phyloP scores from a whole-genome alignment of 2,888 invertebrate genomes.

The Geotrupes spiniger region DNA sequence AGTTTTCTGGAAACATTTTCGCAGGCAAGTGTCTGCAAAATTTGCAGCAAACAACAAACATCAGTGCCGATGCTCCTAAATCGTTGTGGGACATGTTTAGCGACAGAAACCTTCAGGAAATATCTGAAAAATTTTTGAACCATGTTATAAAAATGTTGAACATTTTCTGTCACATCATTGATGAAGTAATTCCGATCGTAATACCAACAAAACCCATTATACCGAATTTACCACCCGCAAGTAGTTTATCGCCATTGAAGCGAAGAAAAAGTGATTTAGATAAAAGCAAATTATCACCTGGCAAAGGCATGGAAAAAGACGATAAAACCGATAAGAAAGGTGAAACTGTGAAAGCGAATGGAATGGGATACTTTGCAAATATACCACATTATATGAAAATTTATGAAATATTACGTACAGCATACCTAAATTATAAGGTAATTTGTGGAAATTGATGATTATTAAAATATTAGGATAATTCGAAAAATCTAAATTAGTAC shows the following conservation, averaged over 20 bases:
- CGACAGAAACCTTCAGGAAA: slow-evolving; percentile 50
- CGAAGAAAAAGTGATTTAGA: slow-evolving; percentile 46
- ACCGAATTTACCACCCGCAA: slow-evolving; percentile 54
- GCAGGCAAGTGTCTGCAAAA: slow-evolving; percentile 45
- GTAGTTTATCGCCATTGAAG: slow-evolving; percentile 51
- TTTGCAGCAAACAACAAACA: slow-evolving; percentile 27
- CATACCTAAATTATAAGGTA: slow-evolving; percentile 86
- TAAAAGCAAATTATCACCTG: slow-evolving; percentile 37
- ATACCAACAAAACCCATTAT: slow-evolving; percentile 55
- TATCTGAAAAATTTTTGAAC: slow-evolving; percentile 64
- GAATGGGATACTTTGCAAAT: slow-evolving; percentile 63
- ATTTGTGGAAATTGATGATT: slow-evolving; percentile 20
- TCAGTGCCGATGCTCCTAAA: slow-evolving; percentile 9
- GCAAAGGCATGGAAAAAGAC: slow-evolving; percentile 38
- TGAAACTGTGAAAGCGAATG: slow-evolving; percentile 36
- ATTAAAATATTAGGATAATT: neutral
- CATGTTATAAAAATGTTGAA: slow-evolving; percentile 71
- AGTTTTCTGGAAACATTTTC: slow-evolving; percentile 58
- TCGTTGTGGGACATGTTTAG: slow-evolving; percentile 45
- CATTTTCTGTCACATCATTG: slow-evolving; percentile 72
- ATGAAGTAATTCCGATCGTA: slow-evolving; percentile 61
- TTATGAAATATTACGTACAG: slow-evolving; percentile 75
- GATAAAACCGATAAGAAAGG: slow-evolving; percentile 42
- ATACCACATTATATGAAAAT: slow-evolving; percentile 82
- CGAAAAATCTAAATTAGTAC: too few relatives aligned